Evolutionary conservation across 2,797 vertebrate species (phyloP), one percentile per base, ranked within the genome.

Genomic region (Neolamprologus multifasciatus): DNA sequence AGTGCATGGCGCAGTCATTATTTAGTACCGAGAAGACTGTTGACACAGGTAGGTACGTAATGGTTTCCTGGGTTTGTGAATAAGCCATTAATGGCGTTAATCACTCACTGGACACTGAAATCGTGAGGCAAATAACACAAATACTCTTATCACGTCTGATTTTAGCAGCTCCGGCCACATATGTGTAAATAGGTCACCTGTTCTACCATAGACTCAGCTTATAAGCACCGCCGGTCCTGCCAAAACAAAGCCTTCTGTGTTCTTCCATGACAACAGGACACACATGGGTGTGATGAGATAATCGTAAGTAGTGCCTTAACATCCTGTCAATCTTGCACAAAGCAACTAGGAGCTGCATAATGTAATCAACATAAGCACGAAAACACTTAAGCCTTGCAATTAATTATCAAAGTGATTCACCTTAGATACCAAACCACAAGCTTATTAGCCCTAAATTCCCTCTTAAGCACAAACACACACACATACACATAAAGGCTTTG

Each of bases 391-490:
- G 23, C 48, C 4, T 84, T 7, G 40, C 11, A 81, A 83, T 52
- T 79, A 67, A 91, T 91, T 85, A 91, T 82, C 57, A 84, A 88
- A 89, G 84, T 89, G 80, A 87, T 84, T 86, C 79, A 80, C 84
- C 67, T 81, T 48, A 84, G 64, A 40, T 62, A 74, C 31, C 81
- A 81, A 84, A 79, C 77, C 83, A 84, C 45, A 89, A 86, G 85
- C 91, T 87, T 90, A 91, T 91, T 90, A 91, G 64, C 77, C 55
- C 29, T 76, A 80, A 90, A 86, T 57, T 81, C 77, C 74, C 26
- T 79, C 84, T 80, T 91, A 87, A 86, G 76, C 23, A 45, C 11
- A 48, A 21, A 54, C 87, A 82, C 82, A 83, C 77, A 69, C 62
- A 77, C 67, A 9, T 23, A 40, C 62, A 79, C 9, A 83, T 76